Conservation (phyloP, 2,797 vertebrate genomes). For the Margarornis squamiger region DNA sequence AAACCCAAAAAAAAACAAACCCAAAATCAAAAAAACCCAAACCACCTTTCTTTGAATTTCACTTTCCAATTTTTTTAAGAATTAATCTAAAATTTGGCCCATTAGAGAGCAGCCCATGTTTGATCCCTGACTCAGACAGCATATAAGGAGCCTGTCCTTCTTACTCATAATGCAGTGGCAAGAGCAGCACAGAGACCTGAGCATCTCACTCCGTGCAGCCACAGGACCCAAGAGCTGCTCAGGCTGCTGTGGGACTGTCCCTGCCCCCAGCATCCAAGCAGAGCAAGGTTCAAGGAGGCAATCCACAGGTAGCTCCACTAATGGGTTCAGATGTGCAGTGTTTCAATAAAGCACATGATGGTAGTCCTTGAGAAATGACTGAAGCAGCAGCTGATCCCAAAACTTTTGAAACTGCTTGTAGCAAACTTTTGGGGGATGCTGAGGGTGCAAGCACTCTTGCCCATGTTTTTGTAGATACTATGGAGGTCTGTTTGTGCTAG, state of each 20-base stretch:
- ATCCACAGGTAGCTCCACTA: neutral
- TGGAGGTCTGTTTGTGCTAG: neutral
- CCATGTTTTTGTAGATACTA: neutral
- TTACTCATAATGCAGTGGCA: neutral
- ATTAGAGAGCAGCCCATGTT: neutral
- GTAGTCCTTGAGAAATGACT: neutral
- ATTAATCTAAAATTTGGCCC: neutral
- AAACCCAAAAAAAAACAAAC: neutral
- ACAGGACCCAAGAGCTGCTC: neutral
- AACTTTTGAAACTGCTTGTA: neutral
- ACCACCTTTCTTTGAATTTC: neutral
- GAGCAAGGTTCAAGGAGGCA: neutral
- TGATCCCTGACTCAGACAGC: neutral
- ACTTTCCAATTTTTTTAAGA: neutral
- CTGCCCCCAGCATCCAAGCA: rapidly evolving
- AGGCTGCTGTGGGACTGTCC: rapidly evolving
- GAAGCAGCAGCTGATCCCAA: neutral
- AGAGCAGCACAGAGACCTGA: neutral
- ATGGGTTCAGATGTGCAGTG: neutral
- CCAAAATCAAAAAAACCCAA: neutral
- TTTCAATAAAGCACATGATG: neutral
- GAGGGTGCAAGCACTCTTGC: neutral
- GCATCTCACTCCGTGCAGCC: neutral
- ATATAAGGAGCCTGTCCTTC: neutral
- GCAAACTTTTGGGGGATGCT: neutral